These are phyloP conservation scores for Lymantria dispar DNA, from an alignment of 2,888 invertebrate species.

Conservation along the genomic window DNA sequence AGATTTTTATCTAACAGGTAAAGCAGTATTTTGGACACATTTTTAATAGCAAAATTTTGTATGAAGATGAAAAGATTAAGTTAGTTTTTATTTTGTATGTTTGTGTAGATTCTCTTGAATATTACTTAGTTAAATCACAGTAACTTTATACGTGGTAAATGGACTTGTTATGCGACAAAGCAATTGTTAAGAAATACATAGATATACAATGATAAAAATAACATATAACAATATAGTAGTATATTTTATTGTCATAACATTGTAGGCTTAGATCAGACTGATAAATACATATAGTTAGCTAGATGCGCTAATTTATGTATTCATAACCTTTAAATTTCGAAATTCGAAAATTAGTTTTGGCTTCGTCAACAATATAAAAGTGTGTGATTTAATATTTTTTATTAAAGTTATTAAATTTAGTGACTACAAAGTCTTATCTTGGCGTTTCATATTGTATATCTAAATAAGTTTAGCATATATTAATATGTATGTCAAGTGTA, in stretches of 20 bases:
- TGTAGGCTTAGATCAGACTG: background rate
- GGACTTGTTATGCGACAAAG: background rate
- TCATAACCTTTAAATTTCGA: background rate
- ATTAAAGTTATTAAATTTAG: too few relatives aligned
- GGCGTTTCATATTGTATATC: too few relatives aligned
- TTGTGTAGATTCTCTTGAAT: background rate
- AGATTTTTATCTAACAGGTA: slow-evolving; percentile 40
- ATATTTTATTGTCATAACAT: background rate
- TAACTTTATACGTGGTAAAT: background rate
- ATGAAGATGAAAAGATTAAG: slow-evolving; percentile 17
- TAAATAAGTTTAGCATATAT: too few relatives aligned
- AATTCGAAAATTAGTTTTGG: background rate
- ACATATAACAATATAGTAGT: background rate
- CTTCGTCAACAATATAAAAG: too few relatives aligned
- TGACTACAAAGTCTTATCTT: too few relatives aligned
- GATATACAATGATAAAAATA: background rate
- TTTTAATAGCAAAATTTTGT: slow-evolving; percentile 12
- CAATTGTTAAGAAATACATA: background rate
- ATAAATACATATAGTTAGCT: background rate
- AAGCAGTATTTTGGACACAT: slow-evolving; percentile 20
- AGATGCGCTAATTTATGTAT: background rate
- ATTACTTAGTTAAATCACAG: background rate
- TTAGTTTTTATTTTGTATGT: slow-evolving; percentile 4
- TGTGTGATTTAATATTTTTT: too few relatives aligned
- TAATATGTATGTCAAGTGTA: too few relatives aligned